Conservation (phyloP, 2,797 vertebrate species). For the Oryzias sinensis region DNA sequence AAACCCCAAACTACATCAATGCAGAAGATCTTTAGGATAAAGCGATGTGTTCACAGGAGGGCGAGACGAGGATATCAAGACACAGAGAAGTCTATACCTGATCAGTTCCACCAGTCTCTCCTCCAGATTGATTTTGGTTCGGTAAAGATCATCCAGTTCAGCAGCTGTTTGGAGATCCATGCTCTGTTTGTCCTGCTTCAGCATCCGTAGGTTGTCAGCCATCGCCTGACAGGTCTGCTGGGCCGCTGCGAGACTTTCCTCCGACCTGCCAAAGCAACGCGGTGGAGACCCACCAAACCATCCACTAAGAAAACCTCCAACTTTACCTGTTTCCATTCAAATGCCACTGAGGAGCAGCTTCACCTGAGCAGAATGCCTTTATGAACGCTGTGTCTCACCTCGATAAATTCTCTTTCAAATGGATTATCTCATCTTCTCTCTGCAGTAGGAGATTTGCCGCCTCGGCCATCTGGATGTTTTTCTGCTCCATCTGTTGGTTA, state of each 20-base stretch:
- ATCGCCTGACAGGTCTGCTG: slow-evolving; percentile 79
- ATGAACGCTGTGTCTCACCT: slow-evolving; percentile 78
- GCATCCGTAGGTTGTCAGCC: slow-evolving; percentile 77
- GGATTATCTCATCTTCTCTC: slow-evolving; percentile 81
- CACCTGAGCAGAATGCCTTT: slow-evolving; percentile 54
- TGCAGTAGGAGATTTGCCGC: slow-evolving; percentile 76
- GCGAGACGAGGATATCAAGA: too few relatives aligned
- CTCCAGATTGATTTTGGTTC: slow-evolving; percentile 92
- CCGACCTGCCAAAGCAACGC: slow-evolving; percentile 69
- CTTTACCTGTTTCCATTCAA: not conserved
- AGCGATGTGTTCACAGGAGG: too few relatives aligned
- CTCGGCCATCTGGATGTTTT: slow-evolving; percentile 75
- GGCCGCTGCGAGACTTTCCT: slow-evolving; percentile 76
- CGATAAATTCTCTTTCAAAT: slow-evolving; percentile 78
- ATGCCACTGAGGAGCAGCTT: slow-evolving; percentile 8
- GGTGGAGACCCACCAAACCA: not conserved
- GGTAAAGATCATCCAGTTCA: slow-evolving; percentile 90
- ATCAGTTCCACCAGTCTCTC: slow-evolving; percentile 94
- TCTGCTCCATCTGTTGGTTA: slow-evolving; percentile 79
- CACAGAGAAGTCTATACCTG: slow-evolving; percentile 57
- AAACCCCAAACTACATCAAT: not conserved
- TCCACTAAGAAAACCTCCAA: slow-evolving; percentile 7
- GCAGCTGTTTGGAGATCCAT: slow-evolving; percentile 83
- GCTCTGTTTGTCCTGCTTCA: slow-evolving; percentile 79
- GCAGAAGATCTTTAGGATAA: not conserved